phyloP scores from a whole-genome alignment of 2,113 vertebrate genomes.

The Arizona elegans region DNA sequence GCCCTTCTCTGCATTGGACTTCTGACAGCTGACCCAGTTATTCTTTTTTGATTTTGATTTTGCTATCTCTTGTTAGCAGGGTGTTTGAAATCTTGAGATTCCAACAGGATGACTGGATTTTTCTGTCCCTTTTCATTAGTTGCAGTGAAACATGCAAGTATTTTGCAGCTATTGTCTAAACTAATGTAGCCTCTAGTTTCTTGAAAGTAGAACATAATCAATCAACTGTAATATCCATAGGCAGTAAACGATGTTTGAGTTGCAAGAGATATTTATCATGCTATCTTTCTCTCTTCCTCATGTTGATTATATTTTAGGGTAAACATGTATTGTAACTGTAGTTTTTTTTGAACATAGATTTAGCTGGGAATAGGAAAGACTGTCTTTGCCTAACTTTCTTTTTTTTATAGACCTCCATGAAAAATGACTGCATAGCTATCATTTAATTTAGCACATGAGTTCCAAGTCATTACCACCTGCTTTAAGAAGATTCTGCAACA shows the following conservation, averaged over 20 bases:
- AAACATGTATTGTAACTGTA: not conserved
- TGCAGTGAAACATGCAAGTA: not conserved
- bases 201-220: not conserved
- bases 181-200: not conserved
- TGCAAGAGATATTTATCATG: not conserved
- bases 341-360: not conserved
- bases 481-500: constrained; percentile 20
- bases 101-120: not conserved
- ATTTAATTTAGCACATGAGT: not conserved
- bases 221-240: not conserved
- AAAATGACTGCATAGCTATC: not conserved
- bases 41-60: not conserved
- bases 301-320: not conserved
- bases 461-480: not conserved
- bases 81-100: not conserved
- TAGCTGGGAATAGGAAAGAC: not conserved
- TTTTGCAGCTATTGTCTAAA: not conserved
- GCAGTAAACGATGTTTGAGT: not conserved
- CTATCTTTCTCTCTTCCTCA: not conserved
- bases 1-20: not conserved
- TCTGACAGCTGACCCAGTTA: not conserved
- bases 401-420: not conserved
- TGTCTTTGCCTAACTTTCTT: not conserved
- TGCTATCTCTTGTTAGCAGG: not conserved
- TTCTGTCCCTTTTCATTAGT: not conserved